Percentiles rank a stretch among this genome's conserved stretches.
Conservation (phyloP, 1,140 invertebrate genomes). For the Rhopalosiphum padi region DNA sequence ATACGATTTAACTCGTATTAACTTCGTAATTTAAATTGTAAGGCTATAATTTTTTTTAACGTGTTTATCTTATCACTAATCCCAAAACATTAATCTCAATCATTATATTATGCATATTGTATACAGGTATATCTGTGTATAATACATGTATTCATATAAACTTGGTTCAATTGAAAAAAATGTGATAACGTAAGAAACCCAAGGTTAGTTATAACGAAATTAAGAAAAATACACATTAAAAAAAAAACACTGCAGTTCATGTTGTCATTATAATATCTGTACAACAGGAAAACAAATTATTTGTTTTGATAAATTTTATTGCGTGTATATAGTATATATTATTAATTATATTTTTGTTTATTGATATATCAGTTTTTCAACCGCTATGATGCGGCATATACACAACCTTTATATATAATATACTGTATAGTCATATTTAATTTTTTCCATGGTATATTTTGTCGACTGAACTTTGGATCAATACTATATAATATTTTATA, state of each 20-base stretch:
- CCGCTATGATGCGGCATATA: no score
- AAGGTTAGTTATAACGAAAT: not conserved
- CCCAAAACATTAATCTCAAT: not conserved
- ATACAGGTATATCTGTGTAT: not conserved
- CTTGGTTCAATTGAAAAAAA: not conserved
- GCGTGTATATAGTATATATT: not conserved
- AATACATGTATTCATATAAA: not conserved
- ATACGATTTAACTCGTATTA: not conserved
- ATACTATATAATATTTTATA: not conserved
- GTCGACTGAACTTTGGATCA: not conserved
- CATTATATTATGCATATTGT: not conserved
- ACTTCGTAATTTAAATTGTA: not conserved
- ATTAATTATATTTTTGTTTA: not conserved
- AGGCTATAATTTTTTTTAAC: not conserved
- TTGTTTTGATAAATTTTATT: not conserved
- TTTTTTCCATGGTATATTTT: not conserved
- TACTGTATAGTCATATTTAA: not conserved
- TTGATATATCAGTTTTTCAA: not conserved
- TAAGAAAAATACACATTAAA: not conserved
- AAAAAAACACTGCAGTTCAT: not conserved
- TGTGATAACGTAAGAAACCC: not conserved
- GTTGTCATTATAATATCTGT: not conserved
- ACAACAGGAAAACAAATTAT: not conserved
- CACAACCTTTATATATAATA: not conserved
- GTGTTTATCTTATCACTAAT: not conserved